Conservation (phyloP, 1,140 invertebrate species). For the Leptopilina boulardi region DNA sequence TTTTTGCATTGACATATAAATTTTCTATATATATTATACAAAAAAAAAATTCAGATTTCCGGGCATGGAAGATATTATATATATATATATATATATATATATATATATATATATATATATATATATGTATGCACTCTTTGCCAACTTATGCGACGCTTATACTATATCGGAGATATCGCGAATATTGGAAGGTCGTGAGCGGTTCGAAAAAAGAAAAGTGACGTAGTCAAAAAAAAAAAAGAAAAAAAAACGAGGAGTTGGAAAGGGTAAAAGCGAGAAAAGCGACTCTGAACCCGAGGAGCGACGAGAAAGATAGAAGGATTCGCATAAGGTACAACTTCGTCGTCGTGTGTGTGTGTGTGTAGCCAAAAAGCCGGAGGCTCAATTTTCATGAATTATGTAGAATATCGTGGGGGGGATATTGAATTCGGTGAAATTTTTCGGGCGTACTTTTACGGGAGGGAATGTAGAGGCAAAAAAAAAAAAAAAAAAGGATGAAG, state of each 20-base stretch:
- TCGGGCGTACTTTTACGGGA: constrained; percentile 49
- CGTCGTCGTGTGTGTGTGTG: too few species aligned
- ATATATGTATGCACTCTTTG: not conserved
- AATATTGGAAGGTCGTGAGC: constrained; percentile 19
- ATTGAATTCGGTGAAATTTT: constrained; percentile 73
- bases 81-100: too few species aligned
- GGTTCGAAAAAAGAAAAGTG: constrained; percentile 12
- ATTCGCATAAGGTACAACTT: constrained; percentile 40
- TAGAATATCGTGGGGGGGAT: constrained; percentile 65
- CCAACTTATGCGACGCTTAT: constrained; percentile 32
- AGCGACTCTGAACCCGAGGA: constrained; percentile 41
- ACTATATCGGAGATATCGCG: not conserved
- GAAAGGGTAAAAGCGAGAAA: constrained; percentile 45
- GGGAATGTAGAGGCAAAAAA: constrained; percentile 38
- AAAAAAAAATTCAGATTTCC: not conserved
- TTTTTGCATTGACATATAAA: too few species aligned
- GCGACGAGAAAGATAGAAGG: constrained; percentile 32
- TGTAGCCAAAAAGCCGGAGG: constrained; percentile 60
- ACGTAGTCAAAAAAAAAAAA: not conserved
- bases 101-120: too few species aligned
- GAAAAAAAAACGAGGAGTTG: not conserved
- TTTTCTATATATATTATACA: too few species aligned
- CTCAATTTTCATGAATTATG: constrained; percentile 75
- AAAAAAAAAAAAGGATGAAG: constrained; percentile 33
- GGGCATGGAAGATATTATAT: not conserved